A percentile compares a stretch with the other conserved stretches of the same genome.
These are phyloP conservation scores for Nysson spinosus DNA, from an alignment of 2,888 invertebrate genomes.

Conservation along the genomic window DNA sequence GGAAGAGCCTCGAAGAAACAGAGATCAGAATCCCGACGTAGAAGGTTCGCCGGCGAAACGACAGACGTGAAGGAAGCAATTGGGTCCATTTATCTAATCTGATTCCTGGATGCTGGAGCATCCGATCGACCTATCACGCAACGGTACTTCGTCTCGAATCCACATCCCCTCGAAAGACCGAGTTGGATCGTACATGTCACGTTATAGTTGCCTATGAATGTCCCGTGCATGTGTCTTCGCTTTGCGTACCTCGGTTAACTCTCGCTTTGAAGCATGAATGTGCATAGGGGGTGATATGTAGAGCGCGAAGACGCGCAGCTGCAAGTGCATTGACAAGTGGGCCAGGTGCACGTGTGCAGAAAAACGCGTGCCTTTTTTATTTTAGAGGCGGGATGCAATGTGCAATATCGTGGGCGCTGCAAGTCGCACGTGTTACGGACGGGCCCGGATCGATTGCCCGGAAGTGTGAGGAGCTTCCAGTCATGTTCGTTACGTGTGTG, in stretches of 20 bases:
- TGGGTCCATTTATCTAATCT: constrained; percentile 22
- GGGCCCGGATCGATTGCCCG: constrained; percentile 55
- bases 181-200: no score
- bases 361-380: constrained; percentile 29
- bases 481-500: not conserved
- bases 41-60: constrained; percentile 22
- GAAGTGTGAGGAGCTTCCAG: constrained; percentile 38
- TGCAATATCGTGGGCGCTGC: constrained; percentile 25
- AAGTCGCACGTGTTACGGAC: constrained; percentile 49
- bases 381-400: constrained; percentile 13
- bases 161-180: no score
- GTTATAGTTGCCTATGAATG: no score
- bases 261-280: not conserved
- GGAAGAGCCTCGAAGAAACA: no score
- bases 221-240: no score
- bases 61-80: not conserved
- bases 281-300: not conserved
- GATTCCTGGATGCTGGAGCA: constrained; percentile 51
- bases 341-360: constrained; percentile 36
- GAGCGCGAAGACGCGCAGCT: constrained; percentile 12
- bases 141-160: constrained; percentile 27
- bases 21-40: no score
- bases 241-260: no score
- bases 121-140: constrained; percentile 76
- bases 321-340: constrained; percentile 35